These are phyloP conservation scores for Xenus cinereus DNA, from an alignment of 2,113 vertebrate genomes.

Conservation along the genomic window DNA sequence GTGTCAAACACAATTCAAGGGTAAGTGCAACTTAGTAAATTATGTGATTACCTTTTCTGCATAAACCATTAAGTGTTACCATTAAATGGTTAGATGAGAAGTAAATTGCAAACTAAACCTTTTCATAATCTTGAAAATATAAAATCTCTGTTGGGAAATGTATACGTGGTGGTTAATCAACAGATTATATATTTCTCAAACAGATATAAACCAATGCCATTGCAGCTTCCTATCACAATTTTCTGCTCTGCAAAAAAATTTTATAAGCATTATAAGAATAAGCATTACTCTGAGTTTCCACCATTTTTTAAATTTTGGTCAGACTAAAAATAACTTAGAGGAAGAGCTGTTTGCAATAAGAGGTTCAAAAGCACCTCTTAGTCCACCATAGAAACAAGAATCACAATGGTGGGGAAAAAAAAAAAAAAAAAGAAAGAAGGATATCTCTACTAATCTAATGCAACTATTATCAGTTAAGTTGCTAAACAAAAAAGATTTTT, in stretches of 20 bases:
- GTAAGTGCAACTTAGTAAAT: neutral
- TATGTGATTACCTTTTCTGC: neutral
- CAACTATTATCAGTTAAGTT: neutral
- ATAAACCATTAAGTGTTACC: neutral
- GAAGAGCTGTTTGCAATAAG: neutral
- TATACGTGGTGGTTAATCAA: neutral
- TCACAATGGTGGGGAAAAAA: neutral
- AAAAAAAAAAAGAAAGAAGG: neutral
- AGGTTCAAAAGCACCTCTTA: neutral
- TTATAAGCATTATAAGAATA: neutral
- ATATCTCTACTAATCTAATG: fast-evolving
- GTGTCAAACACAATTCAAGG: neutral
- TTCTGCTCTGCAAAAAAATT: neutral
- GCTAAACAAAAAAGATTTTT: neutral
- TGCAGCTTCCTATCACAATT: neutral
- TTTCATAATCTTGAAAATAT: neutral
- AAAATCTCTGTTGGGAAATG: neutral
- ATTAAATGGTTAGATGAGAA: neutral
- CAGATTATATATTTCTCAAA: neutral
- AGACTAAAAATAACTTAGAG: neutral
- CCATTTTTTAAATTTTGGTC: neutral
- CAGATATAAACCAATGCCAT: neutral
- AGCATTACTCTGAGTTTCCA: neutral
- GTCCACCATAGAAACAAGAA: neutral
- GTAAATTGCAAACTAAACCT: neutral